Conservation (phyloP, 2,113 vertebrate species). For the Petrocephalus microphthalmus region DNA sequence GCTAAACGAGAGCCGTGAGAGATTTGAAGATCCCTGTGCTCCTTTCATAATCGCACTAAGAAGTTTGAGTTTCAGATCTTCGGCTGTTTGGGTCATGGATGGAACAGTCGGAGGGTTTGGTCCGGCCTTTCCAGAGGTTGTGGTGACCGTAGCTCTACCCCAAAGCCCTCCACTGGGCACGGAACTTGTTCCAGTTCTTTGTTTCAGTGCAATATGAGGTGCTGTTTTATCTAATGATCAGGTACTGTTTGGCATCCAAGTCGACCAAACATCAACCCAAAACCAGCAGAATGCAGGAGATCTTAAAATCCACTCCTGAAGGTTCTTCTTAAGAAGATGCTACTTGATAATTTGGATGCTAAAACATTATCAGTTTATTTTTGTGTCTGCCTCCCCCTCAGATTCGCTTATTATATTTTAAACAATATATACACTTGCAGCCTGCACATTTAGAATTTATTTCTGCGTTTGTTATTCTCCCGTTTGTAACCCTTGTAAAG, state of each 20-base stretch:
- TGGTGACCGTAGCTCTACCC: neutral
- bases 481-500: neutral
- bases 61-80: neutral
- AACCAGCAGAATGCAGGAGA: neutral
- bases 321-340: neutral
- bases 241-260: neutral
- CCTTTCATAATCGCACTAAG: neutral
- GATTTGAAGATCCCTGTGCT: neutral
- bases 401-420: neutral
- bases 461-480: neutral
- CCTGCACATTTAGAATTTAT: neutral
- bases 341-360: neutral
- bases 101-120: neutral
- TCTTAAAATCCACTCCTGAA: neutral
- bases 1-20: neutral
- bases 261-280: neutral
- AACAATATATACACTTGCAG: neutral
- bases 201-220: neutral
- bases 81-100: neutral
- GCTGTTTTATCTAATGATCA: neutral
- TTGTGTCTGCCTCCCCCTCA: neutral
- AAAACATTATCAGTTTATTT: neutral
- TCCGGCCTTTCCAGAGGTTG: neutral
- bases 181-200: neutral
- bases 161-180: neutral